These are phyloP conservation scores for Tinea pellionella DNA, from an alignment of 2,888 invertebrate species.

Conservation along the genomic window DNA sequence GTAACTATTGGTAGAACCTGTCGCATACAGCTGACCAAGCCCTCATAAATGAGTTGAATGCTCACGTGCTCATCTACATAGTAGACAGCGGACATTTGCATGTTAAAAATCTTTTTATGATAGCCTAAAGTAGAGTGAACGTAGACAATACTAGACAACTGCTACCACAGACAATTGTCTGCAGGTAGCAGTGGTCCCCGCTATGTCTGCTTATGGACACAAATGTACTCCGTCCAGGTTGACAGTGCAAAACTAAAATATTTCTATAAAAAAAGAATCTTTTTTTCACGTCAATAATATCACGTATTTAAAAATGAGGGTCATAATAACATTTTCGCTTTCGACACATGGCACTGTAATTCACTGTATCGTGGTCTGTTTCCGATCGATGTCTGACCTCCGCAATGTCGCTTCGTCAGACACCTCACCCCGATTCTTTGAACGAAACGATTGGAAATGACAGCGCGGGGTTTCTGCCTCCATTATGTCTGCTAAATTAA, in stretches of 20 bases:
- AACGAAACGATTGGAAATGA: constrained; percentile 5
- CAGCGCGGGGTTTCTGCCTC: constrained; percentile 4
- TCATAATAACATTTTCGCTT: constrained; percentile 21
- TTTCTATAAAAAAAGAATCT: no score
- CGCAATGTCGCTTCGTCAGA: constrained; percentile 36
- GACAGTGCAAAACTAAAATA: no score
- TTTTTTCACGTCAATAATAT: no score
- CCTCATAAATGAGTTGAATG: neutral
- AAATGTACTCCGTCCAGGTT: no score
- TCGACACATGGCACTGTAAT: constrained; percentile 19
- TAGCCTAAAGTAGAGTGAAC: no score
- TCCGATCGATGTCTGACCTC: constrained; percentile 57
- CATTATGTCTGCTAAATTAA: constrained; percentile 12
- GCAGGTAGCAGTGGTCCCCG: no score
- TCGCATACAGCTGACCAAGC: neutral
- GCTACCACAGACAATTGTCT: no score
- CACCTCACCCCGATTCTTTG: neutral
- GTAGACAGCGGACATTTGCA: no score
- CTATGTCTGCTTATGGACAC: no score
- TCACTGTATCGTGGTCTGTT: constrained; percentile 18
- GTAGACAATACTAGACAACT: no score
- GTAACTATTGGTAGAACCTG: neutral
- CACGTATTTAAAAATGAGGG: neutral
- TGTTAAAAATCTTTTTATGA: no score
- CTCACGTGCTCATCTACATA: no score